Conservation (phyloP, 2,888 invertebrate genomes). For the Clanis bilineata region DNA sequence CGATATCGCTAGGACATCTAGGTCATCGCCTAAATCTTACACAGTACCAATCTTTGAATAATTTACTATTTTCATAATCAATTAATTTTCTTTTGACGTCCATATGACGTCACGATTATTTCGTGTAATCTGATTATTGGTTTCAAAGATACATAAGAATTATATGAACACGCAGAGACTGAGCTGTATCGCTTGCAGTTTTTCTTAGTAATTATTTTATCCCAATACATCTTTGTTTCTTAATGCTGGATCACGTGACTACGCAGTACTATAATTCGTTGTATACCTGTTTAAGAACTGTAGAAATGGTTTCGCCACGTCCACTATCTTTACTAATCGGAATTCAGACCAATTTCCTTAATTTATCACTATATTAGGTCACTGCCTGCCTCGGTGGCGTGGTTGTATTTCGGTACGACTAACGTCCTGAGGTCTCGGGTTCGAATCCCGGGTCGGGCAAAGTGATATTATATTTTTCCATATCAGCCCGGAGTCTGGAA, state of each 20-base stretch:
- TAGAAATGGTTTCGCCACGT: background rate
- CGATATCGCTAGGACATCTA: conserved; percentile 13
- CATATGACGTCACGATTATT: too few relatives aligned
- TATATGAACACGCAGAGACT: too few relatives aligned
- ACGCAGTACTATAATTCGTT: background rate
- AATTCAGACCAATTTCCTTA: conserved; percentile 1
- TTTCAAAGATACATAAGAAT: too few relatives aligned
- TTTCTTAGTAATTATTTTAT: background rate
- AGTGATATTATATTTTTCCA: too few relatives aligned
- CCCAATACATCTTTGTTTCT: background rate
- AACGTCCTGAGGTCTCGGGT: too few relatives aligned
- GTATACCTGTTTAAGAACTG: background rate
- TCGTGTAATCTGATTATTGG: too few relatives aligned
- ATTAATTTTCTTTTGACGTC: background rate
- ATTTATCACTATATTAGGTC: background rate
- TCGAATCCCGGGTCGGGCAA: too few relatives aligned
- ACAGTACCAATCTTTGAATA: background rate
- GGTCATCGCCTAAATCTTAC: background rate
- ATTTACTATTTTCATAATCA: background rate
- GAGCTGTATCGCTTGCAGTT: too few relatives aligned
- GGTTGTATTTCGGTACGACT: too few relatives aligned
- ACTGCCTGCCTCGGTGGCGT: too few relatives aligned
- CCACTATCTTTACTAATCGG: background rate
- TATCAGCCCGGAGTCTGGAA: too few relatives aligned
- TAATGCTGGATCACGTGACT: too few relatives aligned